A percentile compares a stretch with the other conserved stretches of the same genome.
These are phyloP conservation scores for Indicator indicator DNA, from an alignment of 2,113 vertebrate species.

Conservation along the genomic window DNA sequence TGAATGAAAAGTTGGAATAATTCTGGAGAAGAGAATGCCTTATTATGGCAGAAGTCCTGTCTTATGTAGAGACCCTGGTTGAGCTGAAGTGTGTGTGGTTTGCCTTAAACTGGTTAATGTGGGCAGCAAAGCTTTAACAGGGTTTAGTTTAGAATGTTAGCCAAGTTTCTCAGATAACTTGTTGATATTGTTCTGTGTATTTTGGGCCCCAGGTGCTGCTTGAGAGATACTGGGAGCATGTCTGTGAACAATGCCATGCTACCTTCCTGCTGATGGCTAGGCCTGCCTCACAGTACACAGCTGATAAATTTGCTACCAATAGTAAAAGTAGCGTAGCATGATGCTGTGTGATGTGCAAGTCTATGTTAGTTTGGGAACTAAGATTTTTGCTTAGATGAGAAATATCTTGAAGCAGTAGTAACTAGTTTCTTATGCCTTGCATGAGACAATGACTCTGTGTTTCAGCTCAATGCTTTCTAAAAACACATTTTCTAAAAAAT, in stretches of 20 bases:
- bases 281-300: not conserved
- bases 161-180: conserved; percentile 42
- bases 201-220: not conserved
- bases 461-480: not conserved
- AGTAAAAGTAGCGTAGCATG: not conserved
- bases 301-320: not conserved
- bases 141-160: not conserved
- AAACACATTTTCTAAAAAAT: not conserved
- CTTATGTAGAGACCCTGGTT: not conserved
- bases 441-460: not conserved
- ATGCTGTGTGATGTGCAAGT: not conserved
- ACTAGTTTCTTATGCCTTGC: not conserved
- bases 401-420: not conserved
- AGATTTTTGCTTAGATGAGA: not conserved
- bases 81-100: not conserved
- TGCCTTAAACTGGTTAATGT: not conserved
- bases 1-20: not conserved
- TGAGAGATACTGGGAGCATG: not conserved
- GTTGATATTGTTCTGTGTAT: conserved; percentile 28
- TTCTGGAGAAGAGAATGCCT: not conserved
- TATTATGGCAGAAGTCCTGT: not conserved
- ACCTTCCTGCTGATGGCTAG: not conserved
- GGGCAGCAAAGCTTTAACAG: not conserved
- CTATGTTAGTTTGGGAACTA: not conserved
- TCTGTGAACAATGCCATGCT: not conserved